A percentile compares a stretch with the other conserved stretches of the same genome.
Evolutionary conservation across 2,797 vertebrate genomes (phyloP).

Genomic region (Anableps anableps): DNA sequence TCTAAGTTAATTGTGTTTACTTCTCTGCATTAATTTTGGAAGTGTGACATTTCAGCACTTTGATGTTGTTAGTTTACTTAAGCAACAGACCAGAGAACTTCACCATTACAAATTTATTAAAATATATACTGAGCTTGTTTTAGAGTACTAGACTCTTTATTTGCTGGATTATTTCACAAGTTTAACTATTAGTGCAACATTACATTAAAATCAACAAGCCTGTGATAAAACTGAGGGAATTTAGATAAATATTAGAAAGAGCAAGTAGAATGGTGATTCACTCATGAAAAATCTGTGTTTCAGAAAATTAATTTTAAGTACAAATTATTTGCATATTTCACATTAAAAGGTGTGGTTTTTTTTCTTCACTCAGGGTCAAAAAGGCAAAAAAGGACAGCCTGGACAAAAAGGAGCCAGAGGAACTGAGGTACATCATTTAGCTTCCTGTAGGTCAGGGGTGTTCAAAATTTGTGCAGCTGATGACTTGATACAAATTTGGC

Average conservation of each 20-base stretch:
- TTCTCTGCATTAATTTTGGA: not conserved
- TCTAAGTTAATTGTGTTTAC: not conserved
- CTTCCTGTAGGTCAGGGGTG: not conserved
- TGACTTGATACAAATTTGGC: not conserved
- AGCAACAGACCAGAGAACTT: not conserved
- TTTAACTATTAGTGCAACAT: not conserved
- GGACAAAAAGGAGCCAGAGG: conserved; percentile 85
- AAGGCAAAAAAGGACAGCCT: conserved; percentile 86
- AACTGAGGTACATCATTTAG: conserved; percentile 52
- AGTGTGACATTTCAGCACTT: not conserved
- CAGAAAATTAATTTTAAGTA: not conserved
- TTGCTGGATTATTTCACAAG: no score
- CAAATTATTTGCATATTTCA: not conserved
- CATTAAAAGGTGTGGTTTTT: conserved; percentile 7
- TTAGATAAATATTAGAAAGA: not conserved
- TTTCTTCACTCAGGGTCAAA: conserved; percentile 77
- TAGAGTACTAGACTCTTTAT: not conserved
- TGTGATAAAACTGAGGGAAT: conserved; percentile 2
- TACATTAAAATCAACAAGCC: not conserved
- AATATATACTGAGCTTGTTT: not conserved
- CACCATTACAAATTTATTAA: not conserved
- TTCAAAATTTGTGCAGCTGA: not conserved
- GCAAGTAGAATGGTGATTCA: not conserved
- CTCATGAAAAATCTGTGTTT: not conserved
- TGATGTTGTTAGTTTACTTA: not conserved